phyloP scores from a whole-genome alignment of 2,797 vertebrate genomes.

The Champsocephalus esox region DNA sequence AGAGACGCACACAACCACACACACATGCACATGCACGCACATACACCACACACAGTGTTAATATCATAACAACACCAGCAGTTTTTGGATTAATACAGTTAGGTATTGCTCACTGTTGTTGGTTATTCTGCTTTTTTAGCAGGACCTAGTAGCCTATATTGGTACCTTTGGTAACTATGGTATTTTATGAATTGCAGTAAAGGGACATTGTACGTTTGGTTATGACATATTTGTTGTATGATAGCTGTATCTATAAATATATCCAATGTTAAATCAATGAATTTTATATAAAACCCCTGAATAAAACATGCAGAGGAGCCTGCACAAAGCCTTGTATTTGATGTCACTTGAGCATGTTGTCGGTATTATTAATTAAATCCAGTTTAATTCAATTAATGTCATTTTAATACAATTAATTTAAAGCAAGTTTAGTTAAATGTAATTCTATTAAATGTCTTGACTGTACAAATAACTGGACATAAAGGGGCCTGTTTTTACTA shows the following conservation, averaged over 20 bases:
- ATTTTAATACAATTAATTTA: not conserved
- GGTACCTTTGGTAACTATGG: slow-evolving; percentile 85
- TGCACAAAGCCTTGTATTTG: slow-evolving; percentile 52
- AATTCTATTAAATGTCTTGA: not conserved
- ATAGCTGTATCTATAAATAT: slow-evolving; percentile 85
- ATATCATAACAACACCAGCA: slow-evolving; percentile 78
- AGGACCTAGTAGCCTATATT: slow-evolving; percentile 79
- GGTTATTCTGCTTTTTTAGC: slow-evolving; percentile 77
- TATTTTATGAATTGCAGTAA: slow-evolving; percentile 83
- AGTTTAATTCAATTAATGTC: not conserved
- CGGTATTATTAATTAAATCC: not conserved
- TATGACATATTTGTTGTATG: slow-evolving; percentile 83
- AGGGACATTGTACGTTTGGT: slow-evolving; percentile 83
- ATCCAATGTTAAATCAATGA: slow-evolving; percentile 81
- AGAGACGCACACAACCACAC: slow-evolving; percentile 6
- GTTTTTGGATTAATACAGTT: slow-evolving; percentile 74
- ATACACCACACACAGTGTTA: slow-evolving; percentile 60
- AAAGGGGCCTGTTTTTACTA: not conserved
- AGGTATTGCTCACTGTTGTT: slow-evolving; percentile 73
- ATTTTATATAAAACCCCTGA: slow-evolving; percentile 81
- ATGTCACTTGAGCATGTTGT: slow-evolving; percentile 43
- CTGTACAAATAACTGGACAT: not conserved
- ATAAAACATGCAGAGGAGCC: slow-evolving; percentile 72
- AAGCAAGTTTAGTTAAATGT: not conserved
- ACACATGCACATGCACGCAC: slow-evolving; percentile 4